Evolutionary conservation across 2,888 invertebrate genomes (phyloP).

Genomic region (Diadegma fenestrale): DNA sequence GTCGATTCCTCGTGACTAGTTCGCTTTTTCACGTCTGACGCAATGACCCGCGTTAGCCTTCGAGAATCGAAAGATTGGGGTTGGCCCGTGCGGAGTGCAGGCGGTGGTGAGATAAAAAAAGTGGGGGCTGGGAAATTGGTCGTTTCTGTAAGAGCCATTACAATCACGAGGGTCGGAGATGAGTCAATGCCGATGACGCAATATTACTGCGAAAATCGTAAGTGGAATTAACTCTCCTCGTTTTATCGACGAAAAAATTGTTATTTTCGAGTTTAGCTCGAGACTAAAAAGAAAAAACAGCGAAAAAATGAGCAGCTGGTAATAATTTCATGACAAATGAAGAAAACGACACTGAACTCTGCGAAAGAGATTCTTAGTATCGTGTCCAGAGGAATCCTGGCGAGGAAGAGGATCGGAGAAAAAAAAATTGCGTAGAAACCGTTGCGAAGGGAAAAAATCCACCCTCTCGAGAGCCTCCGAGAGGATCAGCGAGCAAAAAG

Average conservation of each 20-base stretch:
- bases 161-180: slow-evolving; percentile 36
- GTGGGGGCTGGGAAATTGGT: slow-evolving; percentile 56
- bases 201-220: slow-evolving; percentile 48
- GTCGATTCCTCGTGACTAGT: slow-evolving; percentile 58
- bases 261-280: too few species aligned
- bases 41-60: slow-evolving; percentile 65
- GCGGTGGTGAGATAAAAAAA: slow-evolving; percentile 21
- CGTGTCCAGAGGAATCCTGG: neutral
- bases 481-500: neutral
- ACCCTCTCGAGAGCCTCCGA: slow-evolving; percentile 23
- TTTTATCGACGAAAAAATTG: neutral
- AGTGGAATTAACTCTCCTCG: neutral
- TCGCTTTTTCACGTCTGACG: slow-evolving; percentile 63
- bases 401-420: slow-evolving; percentile 29
- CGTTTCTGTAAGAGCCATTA: slow-evolving; percentile 39
- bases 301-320: neutral
- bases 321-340: neutral
- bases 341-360: neutral
- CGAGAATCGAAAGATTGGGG: slow-evolving; percentile 8
- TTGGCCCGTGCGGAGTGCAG: neutral
- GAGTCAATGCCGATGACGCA: slow-evolving; percentile 65
- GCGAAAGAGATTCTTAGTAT: neutral
- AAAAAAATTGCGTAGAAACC: slow-evolving; percentile 35
- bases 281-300: neutral
- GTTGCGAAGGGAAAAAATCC: slow-evolving; percentile 37